These are phyloP conservation scores for Sepioteuthis lessoniana DNA, from an alignment of 2,888 invertebrate species.

Conservation along the genomic window DNA sequence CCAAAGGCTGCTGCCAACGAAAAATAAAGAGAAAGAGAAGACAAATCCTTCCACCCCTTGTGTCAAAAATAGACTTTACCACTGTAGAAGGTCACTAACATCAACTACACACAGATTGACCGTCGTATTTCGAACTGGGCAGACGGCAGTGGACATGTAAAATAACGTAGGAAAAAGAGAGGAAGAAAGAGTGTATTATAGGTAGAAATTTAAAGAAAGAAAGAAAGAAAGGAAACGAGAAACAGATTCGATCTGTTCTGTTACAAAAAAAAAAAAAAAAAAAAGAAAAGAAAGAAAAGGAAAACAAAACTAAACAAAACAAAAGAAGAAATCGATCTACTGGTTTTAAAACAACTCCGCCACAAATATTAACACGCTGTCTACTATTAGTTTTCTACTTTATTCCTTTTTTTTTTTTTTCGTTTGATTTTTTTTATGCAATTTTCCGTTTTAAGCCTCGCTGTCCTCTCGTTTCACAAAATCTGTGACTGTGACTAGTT, in stretches of 20 bases:
- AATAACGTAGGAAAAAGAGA: neutral
- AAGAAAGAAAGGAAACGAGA: neutral
- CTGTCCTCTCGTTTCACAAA: neutral
- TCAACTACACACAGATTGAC: constrained; percentile 66
- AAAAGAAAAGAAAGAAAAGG: neutral
- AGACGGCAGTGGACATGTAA: constrained; percentile 51
- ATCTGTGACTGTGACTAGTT: neutral
- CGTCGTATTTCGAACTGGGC: constrained; percentile 59
- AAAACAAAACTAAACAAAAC: neutral
- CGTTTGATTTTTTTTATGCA: neutral
- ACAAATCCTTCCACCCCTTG: constrained; percentile 60
- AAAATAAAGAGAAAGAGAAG: neutral
- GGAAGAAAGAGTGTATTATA: neutral
- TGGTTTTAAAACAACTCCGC: neutral
- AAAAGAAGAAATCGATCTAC: neutral
- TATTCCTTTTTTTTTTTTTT: neutral
- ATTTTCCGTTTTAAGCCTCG: neutral
- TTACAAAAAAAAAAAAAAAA: neutral
- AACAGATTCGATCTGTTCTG: neutral
- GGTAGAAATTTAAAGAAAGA: neutral
- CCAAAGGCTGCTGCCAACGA: neutral
- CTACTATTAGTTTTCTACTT: neutral
- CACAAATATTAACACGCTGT: neutral
- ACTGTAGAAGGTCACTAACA: constrained; percentile 64
- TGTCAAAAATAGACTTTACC: constrained; percentile 61